A percentile compares a stretch with the other conserved stretches of the same genome.
Conservation (phyloP, 2,888 invertebrate species). For the Drosophila borealis region DNA sequence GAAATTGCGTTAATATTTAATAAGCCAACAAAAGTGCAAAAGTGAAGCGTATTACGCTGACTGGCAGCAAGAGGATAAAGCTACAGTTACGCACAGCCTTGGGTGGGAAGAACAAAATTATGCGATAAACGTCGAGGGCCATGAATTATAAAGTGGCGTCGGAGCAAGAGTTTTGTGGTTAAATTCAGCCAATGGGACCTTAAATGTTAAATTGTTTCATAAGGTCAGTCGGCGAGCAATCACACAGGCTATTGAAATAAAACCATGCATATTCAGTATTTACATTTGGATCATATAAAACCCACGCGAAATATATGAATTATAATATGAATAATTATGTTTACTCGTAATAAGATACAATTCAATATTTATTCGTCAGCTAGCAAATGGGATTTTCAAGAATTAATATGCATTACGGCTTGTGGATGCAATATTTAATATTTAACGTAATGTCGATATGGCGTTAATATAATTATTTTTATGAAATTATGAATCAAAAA, state of each 20-base stretch:
- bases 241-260: not conserved
- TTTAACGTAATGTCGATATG: slow-evolving; percentile 9
- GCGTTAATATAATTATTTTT: slow-evolving; percentile 15
- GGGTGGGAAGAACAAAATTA: slow-evolving; percentile 49
- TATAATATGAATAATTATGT: slow-evolving; percentile 27
- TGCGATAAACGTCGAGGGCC: slow-evolving; percentile 37
- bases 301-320: slow-evolving; percentile 1
- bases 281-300: slow-evolving; percentile 3
- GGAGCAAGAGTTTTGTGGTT: slow-evolving; percentile 7
- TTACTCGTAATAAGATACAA: slow-evolving; percentile 7
- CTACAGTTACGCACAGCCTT: slow-evolving; percentile 25
- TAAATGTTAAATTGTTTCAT: slow-evolving; percentile 18
- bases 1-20: slow-evolving; percentile 81
- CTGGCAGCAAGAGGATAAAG: slow-evolving; percentile 16
- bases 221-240: slow-evolving; percentile 8
- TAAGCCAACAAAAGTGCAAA: slow-evolving; percentile 65
- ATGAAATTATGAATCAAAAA: not conserved
- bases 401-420: slow-evolving; percentile 23
- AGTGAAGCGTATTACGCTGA: slow-evolving; percentile 48
- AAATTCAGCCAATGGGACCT: slow-evolving; percentile 12
- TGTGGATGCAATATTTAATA: slow-evolving; percentile 9
- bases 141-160: slow-evolving; percentile 22
- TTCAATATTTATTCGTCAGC: slow-evolving; percentile 13
- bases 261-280: not conserved
- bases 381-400: not conserved